Conservation (phyloP, 2,113 vertebrate genomes). For the Orthonyx spaldingii region DNA sequence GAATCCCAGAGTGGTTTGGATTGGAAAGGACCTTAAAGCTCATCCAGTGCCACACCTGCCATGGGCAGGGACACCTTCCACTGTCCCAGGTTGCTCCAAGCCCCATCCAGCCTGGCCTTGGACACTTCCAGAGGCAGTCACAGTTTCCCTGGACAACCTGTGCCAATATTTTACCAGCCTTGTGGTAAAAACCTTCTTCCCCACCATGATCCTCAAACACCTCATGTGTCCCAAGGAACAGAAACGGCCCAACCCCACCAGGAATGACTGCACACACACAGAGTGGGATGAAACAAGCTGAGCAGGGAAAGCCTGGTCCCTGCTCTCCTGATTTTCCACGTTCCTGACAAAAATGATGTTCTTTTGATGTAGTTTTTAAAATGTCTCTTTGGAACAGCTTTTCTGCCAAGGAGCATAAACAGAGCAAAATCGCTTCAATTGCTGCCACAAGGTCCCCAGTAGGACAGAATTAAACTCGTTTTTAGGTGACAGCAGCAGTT, state of each 20-base stretch:
- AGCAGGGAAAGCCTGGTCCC: neutral
- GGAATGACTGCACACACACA: too few species aligned
- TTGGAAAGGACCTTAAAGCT: neutral
- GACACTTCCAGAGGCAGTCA: neutral
- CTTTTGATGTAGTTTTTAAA: neutral
- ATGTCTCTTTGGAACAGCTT: neutral
- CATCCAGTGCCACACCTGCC: neutral
- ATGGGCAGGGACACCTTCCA: neutral
- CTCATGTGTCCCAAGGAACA: rapidly evolving
- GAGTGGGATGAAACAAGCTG: neutral
- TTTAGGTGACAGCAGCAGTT: neutral
- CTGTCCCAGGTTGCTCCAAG: neutral
- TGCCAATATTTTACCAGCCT: neutral
- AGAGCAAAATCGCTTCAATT: neutral
- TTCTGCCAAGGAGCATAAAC: neutral
- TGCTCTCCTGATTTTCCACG: neutral
- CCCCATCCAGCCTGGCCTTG: rapidly evolving
- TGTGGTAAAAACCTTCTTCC: neutral
- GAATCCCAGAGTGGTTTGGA: neutral
- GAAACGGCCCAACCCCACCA: neutral
- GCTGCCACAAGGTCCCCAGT: neutral
- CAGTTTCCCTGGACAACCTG: neutral
- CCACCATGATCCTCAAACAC: neutral
- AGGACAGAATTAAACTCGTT: neutral
- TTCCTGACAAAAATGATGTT: rapidly evolving